Conservation (phyloP, 2,888 invertebrate genomes). For the Thereva nobilitata region DNA sequence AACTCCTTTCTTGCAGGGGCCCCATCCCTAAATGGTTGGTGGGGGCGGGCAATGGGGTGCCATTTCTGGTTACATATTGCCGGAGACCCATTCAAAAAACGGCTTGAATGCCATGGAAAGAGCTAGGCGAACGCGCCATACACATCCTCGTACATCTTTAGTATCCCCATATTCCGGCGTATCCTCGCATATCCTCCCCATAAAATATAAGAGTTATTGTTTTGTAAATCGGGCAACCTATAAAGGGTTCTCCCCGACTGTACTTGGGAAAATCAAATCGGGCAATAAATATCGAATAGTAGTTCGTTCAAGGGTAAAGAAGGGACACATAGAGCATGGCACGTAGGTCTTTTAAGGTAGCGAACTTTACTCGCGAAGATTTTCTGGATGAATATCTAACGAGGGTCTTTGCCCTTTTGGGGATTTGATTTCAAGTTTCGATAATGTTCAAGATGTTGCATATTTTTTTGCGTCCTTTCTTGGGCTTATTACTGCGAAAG, state of each 20-base stretch:
- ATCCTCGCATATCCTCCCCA: constrained; percentile 2
- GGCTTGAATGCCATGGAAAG: no score
- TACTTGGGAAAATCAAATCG: constrained; percentile 20
- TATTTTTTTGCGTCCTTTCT: not conserved
- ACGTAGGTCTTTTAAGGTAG: constrained; percentile 16
- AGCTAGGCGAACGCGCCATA: no score
- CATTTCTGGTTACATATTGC: no score
- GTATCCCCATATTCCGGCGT: not conserved
- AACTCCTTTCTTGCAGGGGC: no score
- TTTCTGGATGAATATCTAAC: constrained; percentile 25
- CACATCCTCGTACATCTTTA: no score
- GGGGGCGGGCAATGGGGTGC: no score
- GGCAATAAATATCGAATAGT: constrained; percentile 25
- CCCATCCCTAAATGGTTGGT: no score
- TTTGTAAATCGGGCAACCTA: constrained; percentile 22
- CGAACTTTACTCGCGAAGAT: constrained; percentile 22
- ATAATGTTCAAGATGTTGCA: constrained; percentile 10
- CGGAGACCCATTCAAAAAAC: no score
- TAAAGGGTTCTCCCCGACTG: constrained; percentile 13
- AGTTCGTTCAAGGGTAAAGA: constrained; percentile 21
- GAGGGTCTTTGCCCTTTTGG: constrained; percentile 21
- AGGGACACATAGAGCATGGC: constrained; percentile 1
- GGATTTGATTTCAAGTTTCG: constrained; percentile 25
- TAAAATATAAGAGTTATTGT: constrained; percentile 25
- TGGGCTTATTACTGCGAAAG: no score